These are phyloP conservation scores for Labeo rohita DNA, from an alignment of 2,113 vertebrate genomes.

Conservation along the genomic window DNA sequence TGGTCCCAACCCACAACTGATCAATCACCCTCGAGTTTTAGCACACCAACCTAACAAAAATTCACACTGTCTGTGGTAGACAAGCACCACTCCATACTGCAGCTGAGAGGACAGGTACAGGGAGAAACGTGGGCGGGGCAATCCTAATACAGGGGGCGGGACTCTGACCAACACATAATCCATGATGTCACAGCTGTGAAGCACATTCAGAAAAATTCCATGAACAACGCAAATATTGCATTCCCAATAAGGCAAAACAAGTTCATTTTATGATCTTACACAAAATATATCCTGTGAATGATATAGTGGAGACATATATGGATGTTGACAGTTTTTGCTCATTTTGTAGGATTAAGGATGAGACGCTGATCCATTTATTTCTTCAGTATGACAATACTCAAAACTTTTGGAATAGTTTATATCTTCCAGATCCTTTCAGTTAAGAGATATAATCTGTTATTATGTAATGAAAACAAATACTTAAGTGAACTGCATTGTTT, in stretches of 20 bases:
- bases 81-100: constrained; percentile 83
- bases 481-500: no score
- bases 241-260: not conserved
- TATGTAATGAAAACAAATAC: no score
- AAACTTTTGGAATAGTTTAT: no score
- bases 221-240: not conserved
- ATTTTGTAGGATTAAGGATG: not conserved
- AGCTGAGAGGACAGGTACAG: constrained; percentile 89
- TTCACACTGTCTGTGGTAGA: constrained; percentile 84
- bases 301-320: not conserved
- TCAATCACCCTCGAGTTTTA: not conserved
- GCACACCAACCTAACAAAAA: constrained; percentile 79
- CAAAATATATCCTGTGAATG: not conserved
- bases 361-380: not conserved
- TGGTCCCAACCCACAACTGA: not conserved
- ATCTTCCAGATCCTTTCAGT: no score
- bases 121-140: constrained; percentile 84
- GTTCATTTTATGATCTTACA: not conserved
- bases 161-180: constrained; percentile 79
- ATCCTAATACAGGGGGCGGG: constrained; percentile 66
- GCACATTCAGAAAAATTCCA: not conserved
- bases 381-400: no score
- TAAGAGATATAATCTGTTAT: no score
- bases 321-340: not conserved
- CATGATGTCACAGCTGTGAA: constrained; percentile 81